Conservation (phyloP, 2,113 vertebrate genomes). For the Thinocorus orbignyianus region DNA sequence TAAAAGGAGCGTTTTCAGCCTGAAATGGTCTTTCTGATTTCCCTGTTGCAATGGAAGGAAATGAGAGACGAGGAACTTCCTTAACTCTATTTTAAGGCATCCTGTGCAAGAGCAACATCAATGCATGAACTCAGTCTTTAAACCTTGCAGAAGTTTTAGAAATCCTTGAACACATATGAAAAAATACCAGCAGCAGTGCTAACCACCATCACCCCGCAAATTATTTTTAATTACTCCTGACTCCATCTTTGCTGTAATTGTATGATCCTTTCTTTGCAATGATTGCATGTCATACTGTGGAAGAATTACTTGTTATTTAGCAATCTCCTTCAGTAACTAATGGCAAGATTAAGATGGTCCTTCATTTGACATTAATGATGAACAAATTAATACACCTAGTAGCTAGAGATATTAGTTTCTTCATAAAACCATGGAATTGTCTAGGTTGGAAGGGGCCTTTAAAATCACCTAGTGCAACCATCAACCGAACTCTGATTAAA, state of each 20-base stretch:
- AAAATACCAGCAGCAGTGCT: not conserved
- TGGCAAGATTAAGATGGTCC: not conserved
- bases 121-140: not conserved
- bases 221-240: not conserved
- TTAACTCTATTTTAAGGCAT: not conserved
- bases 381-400: not conserved
- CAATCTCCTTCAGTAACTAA: not conserved
- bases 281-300: not conserved
- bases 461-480: too few relatives aligned
- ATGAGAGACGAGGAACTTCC: not conserved
- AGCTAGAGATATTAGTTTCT: not conserved
- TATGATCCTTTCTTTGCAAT: not conserved
- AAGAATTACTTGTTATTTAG: not conserved
- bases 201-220: not conserved
- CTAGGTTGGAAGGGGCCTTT: too few relatives aligned
- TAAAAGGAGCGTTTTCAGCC: not conserved
- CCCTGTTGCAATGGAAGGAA: not conserved
- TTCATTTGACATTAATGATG: not conserved
- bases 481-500: too few relatives aligned
- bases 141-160: not conserved
- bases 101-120: not conserved
- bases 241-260: not conserved
- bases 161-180: not conserved
- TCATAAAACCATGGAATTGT: not conserved
- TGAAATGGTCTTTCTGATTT: not conserved